Base-by-base conservation (phyloP, 2,797 vertebrate species). In the Microcaecilia unicolor region DNA sequence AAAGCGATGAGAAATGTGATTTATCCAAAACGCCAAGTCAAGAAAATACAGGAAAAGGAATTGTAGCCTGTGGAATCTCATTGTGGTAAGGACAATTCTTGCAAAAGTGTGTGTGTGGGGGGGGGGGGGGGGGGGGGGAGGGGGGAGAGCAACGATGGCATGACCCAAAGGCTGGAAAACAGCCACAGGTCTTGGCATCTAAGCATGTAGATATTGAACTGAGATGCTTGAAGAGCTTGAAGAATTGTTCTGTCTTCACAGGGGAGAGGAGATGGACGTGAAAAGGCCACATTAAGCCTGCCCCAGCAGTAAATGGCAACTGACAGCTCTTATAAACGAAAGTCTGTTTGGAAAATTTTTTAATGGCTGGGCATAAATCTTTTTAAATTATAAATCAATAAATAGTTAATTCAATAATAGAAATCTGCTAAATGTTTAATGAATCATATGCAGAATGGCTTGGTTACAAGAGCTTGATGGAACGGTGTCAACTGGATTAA, bases 301-400 rank as follows among this genome's bases (percentile, higher is more conserved):
- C 75, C 66, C 78, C 46, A 53, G 72, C 74, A 84, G 82, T 78
- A 73, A 77, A 87, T 58, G 70, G 71, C 54, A 46, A 43, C 64
- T 51, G 78, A 81, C 68, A 61, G 81, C 66, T 72, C 67, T 72
- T 72, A 40, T 72, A 67, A 68, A 67, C 64, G 56, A 74, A 84
- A 74, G 72, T 80, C 61, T 34, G 67, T 78, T 78, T 64, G 70
- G 71, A 73, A 72, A 80, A 80, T 76, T 82, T 81, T 84, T 76
- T 78, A 75, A 76, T 64, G 67, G 78, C 56, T 46, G 33, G 45
- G 75, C 85, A 92, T 90, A 88, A 88, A 89, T 92, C 87, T 96
- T 94, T n/a, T 91, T 87, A 91, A 93, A 93, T 92, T 86, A 92
- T 85, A 93, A 89, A 94, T 97, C 86, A 61, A 93, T 96, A 91